Evolutionary conservation across 2,113 vertebrate species (phyloP).

Genomic region (Sander lucioperca): DNA sequence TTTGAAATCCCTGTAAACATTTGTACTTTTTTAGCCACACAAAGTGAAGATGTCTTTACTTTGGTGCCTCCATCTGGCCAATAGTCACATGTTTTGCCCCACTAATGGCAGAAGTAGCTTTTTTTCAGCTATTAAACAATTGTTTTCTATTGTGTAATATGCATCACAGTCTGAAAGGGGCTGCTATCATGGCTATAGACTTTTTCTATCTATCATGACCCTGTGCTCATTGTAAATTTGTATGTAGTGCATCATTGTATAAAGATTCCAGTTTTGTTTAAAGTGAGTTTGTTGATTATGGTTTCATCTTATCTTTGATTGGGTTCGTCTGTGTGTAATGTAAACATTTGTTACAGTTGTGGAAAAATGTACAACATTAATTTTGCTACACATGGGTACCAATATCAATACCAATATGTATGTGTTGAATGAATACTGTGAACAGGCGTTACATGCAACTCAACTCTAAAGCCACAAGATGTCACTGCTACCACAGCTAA

Average conservation of each 20-base stretch:
- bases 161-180: neutral
- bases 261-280: neutral
- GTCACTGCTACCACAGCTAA: constrained; percentile 49
- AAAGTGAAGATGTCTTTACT: neutral
- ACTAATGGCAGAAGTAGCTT: neutral
- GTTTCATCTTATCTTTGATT: neutral
- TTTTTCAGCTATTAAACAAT: neutral
- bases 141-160: neutral
- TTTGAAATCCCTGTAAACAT: neutral
- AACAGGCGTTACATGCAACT: constrained; percentile 25
- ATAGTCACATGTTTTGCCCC: neutral
- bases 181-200: neutral
- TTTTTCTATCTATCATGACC: neutral
- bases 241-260: neutral
- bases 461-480: constrained; percentile 49
- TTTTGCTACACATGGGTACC: too few relatives aligned
- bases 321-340: neutral
- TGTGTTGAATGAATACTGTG: neutral
- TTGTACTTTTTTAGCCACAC: neutral
- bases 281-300: neutral
- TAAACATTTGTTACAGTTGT: neutral
- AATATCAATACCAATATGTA: neutral
- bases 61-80: neutral
- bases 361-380: neutral
- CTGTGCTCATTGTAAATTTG: neutral